These are phyloP conservation scores for Cynaeus angustus DNA, from an alignment of 2,888 invertebrate species.

Conservation along the genomic window DNA sequence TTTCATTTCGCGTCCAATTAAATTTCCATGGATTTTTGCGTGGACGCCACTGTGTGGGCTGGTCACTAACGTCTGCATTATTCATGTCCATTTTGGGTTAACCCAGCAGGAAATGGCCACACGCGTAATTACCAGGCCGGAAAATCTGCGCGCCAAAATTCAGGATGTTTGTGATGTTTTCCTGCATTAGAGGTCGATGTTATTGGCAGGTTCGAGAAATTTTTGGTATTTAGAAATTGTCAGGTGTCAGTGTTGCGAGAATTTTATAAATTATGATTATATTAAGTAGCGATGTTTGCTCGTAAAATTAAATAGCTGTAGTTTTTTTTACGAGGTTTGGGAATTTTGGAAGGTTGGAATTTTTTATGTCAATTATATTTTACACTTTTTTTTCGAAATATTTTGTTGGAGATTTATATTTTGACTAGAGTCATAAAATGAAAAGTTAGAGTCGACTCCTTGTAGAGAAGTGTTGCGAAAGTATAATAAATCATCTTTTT, in stretches of 20 bases:
- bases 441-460: no score
- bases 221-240: background rate
- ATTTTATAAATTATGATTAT: background rate
- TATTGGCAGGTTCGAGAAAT: background rate
- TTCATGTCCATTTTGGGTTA: slow-evolving; percentile 7
- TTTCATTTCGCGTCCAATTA: slow-evolving; percentile 2
- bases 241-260: background rate
- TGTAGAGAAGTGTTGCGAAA: no score
- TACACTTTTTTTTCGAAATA: no score
- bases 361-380: no score
- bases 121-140: slow-evolving; percentile 3
- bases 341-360: no score
- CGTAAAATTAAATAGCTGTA: background rate
- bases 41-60: slow-evolving; percentile 14
- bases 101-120: slow-evolving; percentile 8
- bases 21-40: background rate
- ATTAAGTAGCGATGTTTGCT: background rate
- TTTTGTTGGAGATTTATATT: no score
- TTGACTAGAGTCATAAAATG: no score
- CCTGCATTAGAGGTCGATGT: background rate
- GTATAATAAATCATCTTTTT: no score
- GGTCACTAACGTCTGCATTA: slow-evolving; percentile 3
- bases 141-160: slow-evolving; percentile 3
- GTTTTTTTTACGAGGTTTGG: no score
- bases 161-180: slow-evolving; percentile 1